These are phyloP conservation scores for Hemiscyllium ocellatum DNA, from an alignment of 2,113 vertebrate genomes.

Conservation along the genomic window DNA sequence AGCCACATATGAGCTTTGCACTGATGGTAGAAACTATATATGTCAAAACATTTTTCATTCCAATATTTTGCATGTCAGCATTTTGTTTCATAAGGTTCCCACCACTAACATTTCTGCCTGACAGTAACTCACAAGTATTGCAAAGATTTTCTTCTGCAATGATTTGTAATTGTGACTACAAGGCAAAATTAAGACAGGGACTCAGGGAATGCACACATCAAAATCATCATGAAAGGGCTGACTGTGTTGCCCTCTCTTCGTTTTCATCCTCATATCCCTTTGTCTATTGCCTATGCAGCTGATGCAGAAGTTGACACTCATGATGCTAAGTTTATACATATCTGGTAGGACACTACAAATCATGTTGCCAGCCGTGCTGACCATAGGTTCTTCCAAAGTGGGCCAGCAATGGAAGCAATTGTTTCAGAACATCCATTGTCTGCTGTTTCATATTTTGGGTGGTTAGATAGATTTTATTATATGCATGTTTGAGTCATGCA, in stretches of 20 bases:
- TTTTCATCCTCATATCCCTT: background rate
- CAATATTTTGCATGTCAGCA: slow-evolving; percentile 24
- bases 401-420: background rate
- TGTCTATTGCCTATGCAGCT: background rate
- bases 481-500: background rate
- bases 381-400: too few species aligned
- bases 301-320: background rate
- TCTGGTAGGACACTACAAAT: background rate
- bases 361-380: background rate
- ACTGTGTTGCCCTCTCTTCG: background rate
- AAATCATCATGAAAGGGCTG: background rate
- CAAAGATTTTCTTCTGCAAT: background rate
- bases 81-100: slow-evolving; percentile 17
- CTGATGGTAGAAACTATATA: slow-evolving; percentile 17
- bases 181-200: background rate
- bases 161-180: background rate
- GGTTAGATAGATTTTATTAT: background rate
- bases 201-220: background rate
- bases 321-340: background rate
- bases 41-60: slow-evolving; percentile 28
- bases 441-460: background rate
- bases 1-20: slow-evolving; percentile 3
- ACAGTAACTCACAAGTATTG: background rate
- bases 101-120: background rate
- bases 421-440: background rate